These are phyloP conservation scores for Odontamblyopus rebecca DNA, from an alignment of 2,797 vertebrate genomes.

Conservation along the genomic window DNA sequence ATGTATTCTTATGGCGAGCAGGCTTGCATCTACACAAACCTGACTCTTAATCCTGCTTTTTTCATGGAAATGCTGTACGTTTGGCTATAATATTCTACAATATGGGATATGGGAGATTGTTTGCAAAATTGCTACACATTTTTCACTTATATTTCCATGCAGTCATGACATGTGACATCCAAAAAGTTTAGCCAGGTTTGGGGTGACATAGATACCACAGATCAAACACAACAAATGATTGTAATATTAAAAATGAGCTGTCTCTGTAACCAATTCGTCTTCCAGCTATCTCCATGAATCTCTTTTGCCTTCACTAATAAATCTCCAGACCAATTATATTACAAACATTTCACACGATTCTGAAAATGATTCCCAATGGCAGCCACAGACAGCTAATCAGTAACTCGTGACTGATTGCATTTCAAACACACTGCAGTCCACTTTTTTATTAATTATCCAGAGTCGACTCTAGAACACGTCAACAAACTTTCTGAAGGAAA, in stretches of 20 bases:
- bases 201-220: not conserved
- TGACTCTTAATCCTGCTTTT: too few relatives aligned
- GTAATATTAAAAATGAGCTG: not conserved
- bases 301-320: conserved; percentile 3
- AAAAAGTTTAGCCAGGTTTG: not conserved
- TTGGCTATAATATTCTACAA: too few relatives aligned
- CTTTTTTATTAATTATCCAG: conserved; percentile 34
- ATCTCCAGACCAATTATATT: conserved; percentile 15
- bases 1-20: too few relatives aligned
- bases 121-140: too few relatives aligned
- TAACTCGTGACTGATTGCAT: conserved; percentile 23
- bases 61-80: too few relatives aligned
- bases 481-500: conserved; percentile 29
- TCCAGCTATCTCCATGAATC: not conserved
- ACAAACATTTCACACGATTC: conserved; percentile 2
- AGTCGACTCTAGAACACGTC: conserved; percentile 23
- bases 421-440: conserved; percentile 12
- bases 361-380: conserved; percentile 1
- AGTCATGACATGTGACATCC: too few relatives aligned
- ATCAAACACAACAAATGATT: not conserved
- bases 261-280: not conserved
- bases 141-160: too few relatives aligned
- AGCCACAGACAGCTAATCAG: conserved; percentile 33
- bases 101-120: too few relatives aligned
- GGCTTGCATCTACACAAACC: too few relatives aligned